Evolutionary conservation across 2,888 invertebrate genomes (phyloP).

Genomic region (Diarsia rubi): DNA sequence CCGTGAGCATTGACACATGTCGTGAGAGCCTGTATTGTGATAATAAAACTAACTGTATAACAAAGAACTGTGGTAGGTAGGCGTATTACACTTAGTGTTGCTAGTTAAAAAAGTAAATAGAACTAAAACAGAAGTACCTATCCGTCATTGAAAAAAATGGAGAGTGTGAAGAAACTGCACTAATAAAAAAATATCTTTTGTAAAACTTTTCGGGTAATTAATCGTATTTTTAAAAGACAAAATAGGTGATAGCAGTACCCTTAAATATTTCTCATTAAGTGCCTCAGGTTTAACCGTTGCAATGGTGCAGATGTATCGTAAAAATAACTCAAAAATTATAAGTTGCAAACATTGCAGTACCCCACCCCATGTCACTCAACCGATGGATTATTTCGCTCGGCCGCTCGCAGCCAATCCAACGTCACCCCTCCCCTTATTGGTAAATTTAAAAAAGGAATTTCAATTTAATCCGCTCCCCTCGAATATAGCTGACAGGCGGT

Average conservation of each 20-base stretch:
- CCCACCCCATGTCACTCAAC: constrained; percentile 84
- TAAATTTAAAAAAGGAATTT: constrained; percentile 90
- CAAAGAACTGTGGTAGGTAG: constrained; percentile 18
- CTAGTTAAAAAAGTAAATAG: constrained; percentile 29
- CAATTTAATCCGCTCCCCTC: constrained; percentile 88
- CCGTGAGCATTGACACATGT: constrained; percentile 25
- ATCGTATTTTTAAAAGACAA: neutral
- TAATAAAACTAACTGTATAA: constrained; percentile 52
- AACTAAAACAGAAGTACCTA: neutral
- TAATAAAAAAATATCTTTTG: neutral
- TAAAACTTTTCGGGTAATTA: neutral
- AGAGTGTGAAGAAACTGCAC: neutral
- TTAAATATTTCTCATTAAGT: neutral
- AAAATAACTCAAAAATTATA: constrained; percentile 46
- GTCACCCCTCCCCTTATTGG: constrained; percentile 88
- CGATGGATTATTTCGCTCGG: constrained; percentile 85
- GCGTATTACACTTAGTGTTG: constrained; percentile 21
- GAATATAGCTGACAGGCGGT: constrained; percentile 80
- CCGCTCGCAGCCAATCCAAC: constrained; percentile 86
- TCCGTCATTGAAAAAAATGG: neutral
- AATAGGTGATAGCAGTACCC: neutral
- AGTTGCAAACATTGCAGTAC: constrained; percentile 66
- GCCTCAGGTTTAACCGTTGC: neutral
- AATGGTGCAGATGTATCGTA: neutral
- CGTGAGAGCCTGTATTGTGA: constrained; percentile 40